Evolutionary conservation across 2,888 invertebrate genomes (phyloP).

Genomic region (Lepidocyrtoides sp.): DNA sequence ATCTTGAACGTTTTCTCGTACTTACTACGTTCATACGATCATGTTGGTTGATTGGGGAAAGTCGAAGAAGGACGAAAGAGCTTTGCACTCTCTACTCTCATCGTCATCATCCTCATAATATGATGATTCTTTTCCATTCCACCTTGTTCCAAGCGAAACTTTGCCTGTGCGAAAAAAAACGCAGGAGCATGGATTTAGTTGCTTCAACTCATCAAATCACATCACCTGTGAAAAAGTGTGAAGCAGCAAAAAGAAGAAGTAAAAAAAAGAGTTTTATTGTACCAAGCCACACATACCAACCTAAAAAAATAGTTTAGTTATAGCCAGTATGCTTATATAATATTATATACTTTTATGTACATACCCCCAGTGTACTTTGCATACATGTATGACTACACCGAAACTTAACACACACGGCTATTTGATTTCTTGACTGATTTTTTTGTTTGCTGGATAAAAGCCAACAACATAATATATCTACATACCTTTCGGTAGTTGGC

Average conservation of each 20-base stretch:
- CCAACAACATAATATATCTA: slow-evolving; percentile 58
- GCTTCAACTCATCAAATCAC: slow-evolving; percentile 75
- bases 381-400: slow-evolving; percentile 1
- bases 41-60: slow-evolving; percentile 78
- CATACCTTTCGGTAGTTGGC: slow-evolving; percentile 61
- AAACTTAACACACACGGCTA: slow-evolving; percentile 41
- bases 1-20: neutral
- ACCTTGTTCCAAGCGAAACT: slow-evolving; percentile 42
- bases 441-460: slow-evolving; percentile 76
- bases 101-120: slow-evolving; percentile 39
- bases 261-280: neutral
- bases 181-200: slow-evolving; percentile 34
- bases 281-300: neutral
- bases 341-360: neutral
- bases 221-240: slow-evolving; percentile 77
- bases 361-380: neutral
- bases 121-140: slow-evolving; percentile 48
- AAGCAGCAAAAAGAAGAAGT: slow-evolving; percentile 48
- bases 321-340: slow-evolving; percentile 15
- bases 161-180: slow-evolving; percentile 37
- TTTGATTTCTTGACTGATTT: slow-evolving; percentile 48
- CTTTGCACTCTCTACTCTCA: slow-evolving; percentile 79
- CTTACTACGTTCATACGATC: slow-evolving; percentile 48
- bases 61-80: slow-evolving; percentile 81
- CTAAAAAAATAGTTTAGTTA: neutral